phyloP scores from a whole-genome alignment of 1,140 invertebrate genomes.

The Pogonomyrmex californicus region DNA sequence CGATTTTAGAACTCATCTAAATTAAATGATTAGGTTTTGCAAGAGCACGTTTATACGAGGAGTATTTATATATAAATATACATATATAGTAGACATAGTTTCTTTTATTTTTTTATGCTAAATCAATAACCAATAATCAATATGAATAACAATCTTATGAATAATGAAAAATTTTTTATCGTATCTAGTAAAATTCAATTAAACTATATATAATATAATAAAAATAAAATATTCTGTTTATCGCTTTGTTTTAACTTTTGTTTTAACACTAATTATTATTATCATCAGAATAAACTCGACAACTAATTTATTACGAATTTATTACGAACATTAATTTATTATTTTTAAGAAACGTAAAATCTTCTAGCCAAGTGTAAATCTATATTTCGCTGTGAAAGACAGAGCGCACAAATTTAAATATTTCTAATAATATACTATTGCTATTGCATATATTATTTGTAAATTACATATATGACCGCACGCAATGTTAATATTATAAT shows the following conservation, averaged over 20 bases:
- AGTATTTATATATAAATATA: background rate
- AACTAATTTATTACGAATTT: background rate
- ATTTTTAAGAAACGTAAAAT: background rate
- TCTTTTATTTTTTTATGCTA: slow-evolving; percentile 17
- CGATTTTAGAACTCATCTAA: slow-evolving; percentile 39
- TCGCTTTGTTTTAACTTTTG: background rate
- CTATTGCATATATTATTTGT: slow-evolving; percentile 36
- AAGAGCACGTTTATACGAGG: slow-evolving; percentile 6
- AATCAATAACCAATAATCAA: background rate
- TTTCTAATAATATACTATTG: slow-evolving; percentile 50
- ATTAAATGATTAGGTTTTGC: slow-evolving; percentile 7
- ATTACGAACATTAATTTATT: background rate
- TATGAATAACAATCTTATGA: slow-evolving; percentile 7
- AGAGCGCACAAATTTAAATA: slow-evolving; percentile 37
- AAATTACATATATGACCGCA: slow-evolving; percentile 24
- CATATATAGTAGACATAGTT: slow-evolving; percentile 29
- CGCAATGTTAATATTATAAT: slow-evolving; percentile 29
- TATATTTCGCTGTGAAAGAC: background rate
- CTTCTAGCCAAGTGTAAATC: background rate
- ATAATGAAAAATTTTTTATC: slow-evolving; percentile 11
- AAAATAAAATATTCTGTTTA: background rate
- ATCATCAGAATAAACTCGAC: background rate
- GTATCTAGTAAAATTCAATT: background rate
- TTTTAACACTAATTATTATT: slow-evolving; percentile 9
- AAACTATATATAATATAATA: background rate